Conservation (phyloP, 2,113 vertebrate genomes). For the Gavialis gangeticus region DNA sequence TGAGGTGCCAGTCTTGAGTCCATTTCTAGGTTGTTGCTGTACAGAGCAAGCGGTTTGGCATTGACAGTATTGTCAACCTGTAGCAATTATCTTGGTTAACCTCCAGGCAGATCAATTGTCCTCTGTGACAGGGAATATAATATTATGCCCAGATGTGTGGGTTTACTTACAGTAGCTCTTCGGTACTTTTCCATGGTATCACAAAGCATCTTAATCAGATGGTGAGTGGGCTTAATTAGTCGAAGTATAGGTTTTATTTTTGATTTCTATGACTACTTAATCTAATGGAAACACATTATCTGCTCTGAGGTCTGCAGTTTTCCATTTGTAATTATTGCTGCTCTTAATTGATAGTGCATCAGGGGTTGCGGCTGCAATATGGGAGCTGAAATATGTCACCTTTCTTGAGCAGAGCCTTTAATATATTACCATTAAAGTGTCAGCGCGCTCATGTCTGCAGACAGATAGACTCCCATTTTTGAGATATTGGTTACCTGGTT, state of each 20-base stretch:
- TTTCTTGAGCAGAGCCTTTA: constrained; percentile 5
- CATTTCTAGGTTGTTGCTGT: accelerated
- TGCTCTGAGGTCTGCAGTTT: constrained; percentile 76
- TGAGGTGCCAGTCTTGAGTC: accelerated
- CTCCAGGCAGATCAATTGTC: constrained; percentile 60
- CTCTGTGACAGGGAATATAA: constrained; percentile 47
- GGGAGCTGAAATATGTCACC: constrained; percentile 61
- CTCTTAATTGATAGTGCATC: constrained; percentile 81
- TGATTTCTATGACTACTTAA: constrained; percentile 83
- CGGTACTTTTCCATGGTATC: constrained; percentile 72
- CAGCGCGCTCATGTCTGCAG: not conserved
- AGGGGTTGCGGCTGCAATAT: constrained; percentile 75
- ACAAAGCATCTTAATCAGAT: constrained; percentile 82
- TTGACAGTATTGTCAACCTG: not conserved
- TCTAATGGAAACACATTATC: constrained; percentile 84
- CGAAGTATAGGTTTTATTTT: constrained; percentile 82
- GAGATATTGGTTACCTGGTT: constrained; percentile 10
- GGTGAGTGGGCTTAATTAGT: constrained; percentile 85
- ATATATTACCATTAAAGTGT: not conserved
- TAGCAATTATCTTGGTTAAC: constrained; percentile 66
- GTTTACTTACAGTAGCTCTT: constrained; percentile 76
- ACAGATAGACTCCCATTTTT: constrained; percentile 14
- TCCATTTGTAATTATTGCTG: constrained; percentile 80
- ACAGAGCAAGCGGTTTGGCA: not conserved
- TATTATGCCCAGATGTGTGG: constrained; percentile 66